Percentiles rank a stretch among this genome's conserved stretches.
Evolutionary conservation across 2,113 vertebrate species (phyloP).

Genomic region (Muntiacus reevesi): DNA sequence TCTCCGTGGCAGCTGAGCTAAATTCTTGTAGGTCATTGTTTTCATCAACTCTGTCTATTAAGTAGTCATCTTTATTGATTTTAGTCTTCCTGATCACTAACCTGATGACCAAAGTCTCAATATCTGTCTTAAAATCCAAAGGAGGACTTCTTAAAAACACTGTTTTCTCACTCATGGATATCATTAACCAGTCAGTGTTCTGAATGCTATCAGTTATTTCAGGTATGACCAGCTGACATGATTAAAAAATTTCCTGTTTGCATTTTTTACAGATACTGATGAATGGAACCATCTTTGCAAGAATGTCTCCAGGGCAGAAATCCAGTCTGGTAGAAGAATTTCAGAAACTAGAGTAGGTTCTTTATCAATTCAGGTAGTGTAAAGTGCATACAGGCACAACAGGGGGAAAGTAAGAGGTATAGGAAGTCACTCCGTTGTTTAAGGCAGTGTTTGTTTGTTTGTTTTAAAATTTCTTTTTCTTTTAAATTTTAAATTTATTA

Average conservation of each 20-base stretch:
- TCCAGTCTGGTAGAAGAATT: slow-evolving; percentile 85
- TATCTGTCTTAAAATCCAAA: neutral
- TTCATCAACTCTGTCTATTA: neutral
- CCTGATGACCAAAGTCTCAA: neutral
- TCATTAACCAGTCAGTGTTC: neutral
- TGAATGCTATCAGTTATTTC: neutral
- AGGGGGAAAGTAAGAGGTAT: neutral
- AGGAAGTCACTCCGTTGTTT: neutral
- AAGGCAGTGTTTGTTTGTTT: neutral
- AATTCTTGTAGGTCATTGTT: neutral
- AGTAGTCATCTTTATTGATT: neutral
- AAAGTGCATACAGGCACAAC: neutral
- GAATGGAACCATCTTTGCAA: slow-evolving; percentile 85
- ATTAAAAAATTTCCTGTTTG: neutral
- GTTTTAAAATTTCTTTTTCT: neutral
- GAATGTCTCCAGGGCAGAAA: slow-evolving; percentile 87
- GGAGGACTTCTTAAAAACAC: neutral
- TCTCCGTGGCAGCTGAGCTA: neutral
- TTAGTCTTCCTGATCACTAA: neutral
- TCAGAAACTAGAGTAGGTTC: slow-evolving; percentile 86
- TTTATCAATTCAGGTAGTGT: neutral
- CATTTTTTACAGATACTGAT: slow-evolving; percentile 79
- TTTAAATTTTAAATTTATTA: neutral
- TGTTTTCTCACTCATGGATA: neutral
- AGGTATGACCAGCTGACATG: neutral